Percentiles rank a stretch among this genome's conserved stretches.
Evolutionary conservation across 30 jellyfish, hydroid and myxozoan species (phyloP).

Genomic region (Calvadosia cruxmelitensis): DNA sequence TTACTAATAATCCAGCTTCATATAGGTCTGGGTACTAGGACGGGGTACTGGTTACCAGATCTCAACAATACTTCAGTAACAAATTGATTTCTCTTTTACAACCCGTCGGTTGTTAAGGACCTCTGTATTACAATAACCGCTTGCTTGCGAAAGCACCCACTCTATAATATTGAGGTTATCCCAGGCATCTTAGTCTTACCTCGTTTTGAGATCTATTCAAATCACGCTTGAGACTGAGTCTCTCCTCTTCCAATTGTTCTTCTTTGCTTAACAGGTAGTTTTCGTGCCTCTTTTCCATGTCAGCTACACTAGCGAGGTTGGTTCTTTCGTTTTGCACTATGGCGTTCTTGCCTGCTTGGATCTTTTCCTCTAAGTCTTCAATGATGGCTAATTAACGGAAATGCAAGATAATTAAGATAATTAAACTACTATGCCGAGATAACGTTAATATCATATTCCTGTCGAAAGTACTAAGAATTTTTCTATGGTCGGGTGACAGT

Average conservation of each 20-base stretch:
- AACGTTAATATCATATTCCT: no score
- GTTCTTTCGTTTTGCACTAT: slow-evolving; percentile 31
- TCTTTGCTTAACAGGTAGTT: slow-evolving; percentile 25
- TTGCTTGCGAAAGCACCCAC: neutral
- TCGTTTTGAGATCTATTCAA: neutral
- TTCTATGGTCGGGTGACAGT: no score
- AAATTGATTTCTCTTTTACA: no score
- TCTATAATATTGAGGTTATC: neutral
- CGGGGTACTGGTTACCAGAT: no score
- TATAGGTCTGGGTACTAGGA: no score
- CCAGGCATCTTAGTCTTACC: neutral
- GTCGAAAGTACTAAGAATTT: no score
- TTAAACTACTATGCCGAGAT: no score
- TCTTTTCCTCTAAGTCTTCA: slow-evolving; percentile 62
- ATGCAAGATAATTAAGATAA: neutral
- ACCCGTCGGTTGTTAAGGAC: no score
- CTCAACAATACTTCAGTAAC: no score
- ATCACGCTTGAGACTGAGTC: slow-evolving; percentile 14
- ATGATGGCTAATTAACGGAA: slow-evolving; percentile 32
- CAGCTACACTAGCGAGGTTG: slow-evolving; percentile 17
- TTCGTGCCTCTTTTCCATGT: slow-evolving; percentile 30
- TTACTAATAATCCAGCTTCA: no score
- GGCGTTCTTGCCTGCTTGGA: slow-evolving; percentile 37
- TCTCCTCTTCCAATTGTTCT: slow-evolving; percentile 51
- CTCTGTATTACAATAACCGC: no score